Evolutionary conservation across 2,888 invertebrate genomes (phyloP).

Genomic region (Trypoxylon attenuatum): DNA sequence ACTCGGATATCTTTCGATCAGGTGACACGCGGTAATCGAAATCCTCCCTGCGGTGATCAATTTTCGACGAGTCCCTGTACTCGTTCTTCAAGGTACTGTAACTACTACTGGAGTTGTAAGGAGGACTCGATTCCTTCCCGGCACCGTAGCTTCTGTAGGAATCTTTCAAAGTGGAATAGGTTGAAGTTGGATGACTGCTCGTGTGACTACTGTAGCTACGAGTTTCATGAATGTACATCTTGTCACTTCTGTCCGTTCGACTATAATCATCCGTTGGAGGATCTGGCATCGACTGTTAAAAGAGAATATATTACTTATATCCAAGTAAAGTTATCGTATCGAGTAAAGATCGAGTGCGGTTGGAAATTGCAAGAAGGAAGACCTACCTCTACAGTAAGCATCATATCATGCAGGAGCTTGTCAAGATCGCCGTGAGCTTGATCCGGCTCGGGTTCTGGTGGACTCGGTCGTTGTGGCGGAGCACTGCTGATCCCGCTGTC

Average conservation of each 20-base stretch:
- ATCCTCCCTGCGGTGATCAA: constrained; percentile 52
- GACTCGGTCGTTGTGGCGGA: constrained; percentile 72
- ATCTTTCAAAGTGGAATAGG: constrained; percentile 69
- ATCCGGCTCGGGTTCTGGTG: constrained; percentile 67
- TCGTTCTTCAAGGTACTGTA: constrained; percentile 68
- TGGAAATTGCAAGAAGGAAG: neutral
- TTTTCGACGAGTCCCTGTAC: constrained; percentile 56
- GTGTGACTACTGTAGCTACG: constrained; percentile 60
- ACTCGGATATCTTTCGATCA: constrained; percentile 55
- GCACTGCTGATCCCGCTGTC: constrained; percentile 91
- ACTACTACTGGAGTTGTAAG: constrained; percentile 61
- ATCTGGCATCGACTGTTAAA: constrained; percentile 70
- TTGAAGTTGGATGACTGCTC: constrained; percentile 64
- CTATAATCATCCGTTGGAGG: constrained; percentile 68
- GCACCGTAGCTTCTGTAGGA: constrained; percentile 67
- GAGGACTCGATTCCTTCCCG: constrained; percentile 65
- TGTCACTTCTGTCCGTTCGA: constrained; percentile 61
- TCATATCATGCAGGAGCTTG: constrained; percentile 89
- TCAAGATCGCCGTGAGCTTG: constrained; percentile 84
- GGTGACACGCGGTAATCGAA: constrained; percentile 64
- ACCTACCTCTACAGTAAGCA: constrained; percentile 90
- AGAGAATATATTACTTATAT: neutral
- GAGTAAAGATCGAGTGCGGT: neutral
- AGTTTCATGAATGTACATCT: constrained; percentile 66
- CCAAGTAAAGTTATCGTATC: neutral